Percentiles rank a stretch among this genome's conserved stretches.
These are phyloP conservation scores for Apocrypta bakeri DNA, from an alignment of 1,140 invertebrate species.

Conservation along the genomic window DNA sequence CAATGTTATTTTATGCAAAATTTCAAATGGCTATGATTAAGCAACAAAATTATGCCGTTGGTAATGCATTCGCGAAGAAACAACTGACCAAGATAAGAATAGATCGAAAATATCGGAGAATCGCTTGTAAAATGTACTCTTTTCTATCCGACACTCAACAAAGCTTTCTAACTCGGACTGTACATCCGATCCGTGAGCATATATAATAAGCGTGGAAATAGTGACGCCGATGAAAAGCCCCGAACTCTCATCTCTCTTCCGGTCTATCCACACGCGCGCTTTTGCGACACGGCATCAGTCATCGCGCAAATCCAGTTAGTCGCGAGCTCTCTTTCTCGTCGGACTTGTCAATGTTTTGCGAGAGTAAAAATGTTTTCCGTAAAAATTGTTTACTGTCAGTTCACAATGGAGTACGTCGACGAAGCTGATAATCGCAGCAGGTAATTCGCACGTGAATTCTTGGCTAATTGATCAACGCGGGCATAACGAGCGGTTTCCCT, in stretches of 20 bases:
- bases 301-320: slow-evolving; percentile 5
- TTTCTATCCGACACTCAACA: neutral
- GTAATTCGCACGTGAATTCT: neutral
- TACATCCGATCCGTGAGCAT: slow-evolving; percentile 24
- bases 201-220: slow-evolving; percentile 23
- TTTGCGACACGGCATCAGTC: neutral
- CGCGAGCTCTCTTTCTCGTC: neutral
- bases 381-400: slow-evolving; percentile 71
- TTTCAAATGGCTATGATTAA: too few relatives aligned
- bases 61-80: too few relatives aligned
- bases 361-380: slow-evolving; percentile 67
- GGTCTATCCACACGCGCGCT: neutral
- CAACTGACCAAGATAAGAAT: too few relatives aligned
- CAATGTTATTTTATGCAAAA: too few relatives aligned
- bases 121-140: too few relatives aligned
- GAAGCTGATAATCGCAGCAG: slow-evolving; percentile 23
- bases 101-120: too few relatives aligned
- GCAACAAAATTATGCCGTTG: too few relatives aligned
- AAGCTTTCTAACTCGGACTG: slow-evolving; percentile 6
- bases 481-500: neutral
- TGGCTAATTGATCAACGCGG: neutral
- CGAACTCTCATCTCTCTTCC: slow-evolving; percentile 25
- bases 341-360: too few relatives aligned
- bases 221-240: slow-evolving; percentile 27
- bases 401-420: slow-evolving; percentile 69